phyloP scores from a whole-genome alignment of 2,113 vertebrate genomes.

The Bufo bufo region DNA sequence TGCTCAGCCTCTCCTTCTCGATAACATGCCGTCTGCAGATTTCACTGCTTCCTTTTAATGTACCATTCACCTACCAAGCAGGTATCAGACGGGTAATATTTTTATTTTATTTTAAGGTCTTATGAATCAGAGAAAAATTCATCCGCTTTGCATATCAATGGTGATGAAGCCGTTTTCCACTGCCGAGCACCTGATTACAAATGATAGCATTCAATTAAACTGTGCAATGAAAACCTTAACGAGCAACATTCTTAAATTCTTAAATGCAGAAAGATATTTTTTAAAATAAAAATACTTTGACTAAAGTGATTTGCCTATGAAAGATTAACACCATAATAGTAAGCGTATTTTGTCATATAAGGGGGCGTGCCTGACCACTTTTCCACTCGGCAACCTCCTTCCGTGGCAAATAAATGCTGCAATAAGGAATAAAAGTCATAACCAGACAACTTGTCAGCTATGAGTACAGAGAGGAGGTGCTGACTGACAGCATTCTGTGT shows the following conservation, averaged over 20 bases:
- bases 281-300: background rate
- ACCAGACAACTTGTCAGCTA: too few relatives aligned
- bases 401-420: too few relatives aligned
- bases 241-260: background rate
- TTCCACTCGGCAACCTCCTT: too few relatives aligned
- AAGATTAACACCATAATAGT: background rate
- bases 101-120: background rate
- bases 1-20: too few relatives aligned
- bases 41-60: background rate
- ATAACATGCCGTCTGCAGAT: too few relatives aligned
- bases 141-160: background rate
- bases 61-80: background rate
- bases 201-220: conserved; percentile 16
- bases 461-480: too few relatives aligned
- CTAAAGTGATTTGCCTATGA: background rate
- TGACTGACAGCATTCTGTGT: too few relatives aligned
- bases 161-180: background rate
- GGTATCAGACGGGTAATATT: background rate
- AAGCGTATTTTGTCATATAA: background rate
- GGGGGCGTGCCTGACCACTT: too few relatives aligned
- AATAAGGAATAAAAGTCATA: too few relatives aligned
- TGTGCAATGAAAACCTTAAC: background rate
- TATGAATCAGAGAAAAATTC: background rate
- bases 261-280: background rate
- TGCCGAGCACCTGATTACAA: conserved; percentile 16